Conservation (phyloP, 2,797 vertebrate species). For the Sebastes paucispinis region DNA sequence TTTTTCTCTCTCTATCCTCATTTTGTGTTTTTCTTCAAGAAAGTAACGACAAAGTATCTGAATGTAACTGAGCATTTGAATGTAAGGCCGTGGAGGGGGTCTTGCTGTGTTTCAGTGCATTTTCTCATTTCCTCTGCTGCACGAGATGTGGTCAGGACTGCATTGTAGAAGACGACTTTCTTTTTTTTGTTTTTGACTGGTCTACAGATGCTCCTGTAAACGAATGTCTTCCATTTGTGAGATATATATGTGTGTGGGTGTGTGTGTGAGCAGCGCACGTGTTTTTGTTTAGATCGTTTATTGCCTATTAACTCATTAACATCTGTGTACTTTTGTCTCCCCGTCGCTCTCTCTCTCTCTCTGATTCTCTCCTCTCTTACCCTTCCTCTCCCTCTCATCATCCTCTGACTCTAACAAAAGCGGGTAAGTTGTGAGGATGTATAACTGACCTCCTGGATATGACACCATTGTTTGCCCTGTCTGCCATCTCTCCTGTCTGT, state of each 20-base stretch:
- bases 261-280: constrained; percentile 7
- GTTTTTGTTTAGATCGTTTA: constrained; percentile 40
- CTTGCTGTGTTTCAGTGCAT: constrained; percentile 67
- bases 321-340: constrained; percentile 95
- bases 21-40: constrained; percentile 18
- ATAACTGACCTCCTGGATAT: constrained; percentile 84
- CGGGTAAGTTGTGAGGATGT: constrained; percentile 92
- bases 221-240: constrained; percentile 63
- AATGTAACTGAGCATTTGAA: constrained; percentile 65
- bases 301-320: constrained; percentile 78
- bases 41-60: constrained; percentile 47
- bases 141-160: constrained; percentile 74
- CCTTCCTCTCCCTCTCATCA: constrained; percentile 77
- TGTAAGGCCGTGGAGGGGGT: constrained; percentile 46
- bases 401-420: constrained; percentile 95
- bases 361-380: constrained; percentile 53
- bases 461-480: constrained; percentile 72
- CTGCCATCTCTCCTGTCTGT: constrained; percentile 69
- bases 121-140: constrained; percentile 71
- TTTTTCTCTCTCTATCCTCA: background rate
- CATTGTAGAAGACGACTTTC: constrained; percentile 64
- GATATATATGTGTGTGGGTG: constrained; percentile 11
- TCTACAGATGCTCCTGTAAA: constrained; percentile 68
- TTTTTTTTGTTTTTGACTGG: constrained; percentile 39
- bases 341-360: constrained; percentile 85